Conservation (phyloP, 2,113 vertebrate species). For the Pogona vitticeps region DNA sequence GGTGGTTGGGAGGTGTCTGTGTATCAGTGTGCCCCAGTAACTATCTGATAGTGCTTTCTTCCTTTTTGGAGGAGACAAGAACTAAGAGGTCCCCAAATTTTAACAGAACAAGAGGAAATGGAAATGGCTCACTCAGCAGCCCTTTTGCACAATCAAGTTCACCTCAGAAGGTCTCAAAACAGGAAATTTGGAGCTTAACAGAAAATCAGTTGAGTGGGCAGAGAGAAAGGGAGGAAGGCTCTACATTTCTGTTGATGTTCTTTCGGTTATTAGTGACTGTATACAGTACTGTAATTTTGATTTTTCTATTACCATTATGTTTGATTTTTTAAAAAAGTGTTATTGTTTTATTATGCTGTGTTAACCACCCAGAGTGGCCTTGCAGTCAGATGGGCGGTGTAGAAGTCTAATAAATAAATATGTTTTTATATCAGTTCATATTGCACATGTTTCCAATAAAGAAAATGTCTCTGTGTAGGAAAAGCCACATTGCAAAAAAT, state of each 20-base stretch:
- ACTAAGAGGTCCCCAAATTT: not conserved
- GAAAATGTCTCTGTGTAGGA: not conserved
- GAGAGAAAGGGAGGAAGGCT: not conserved
- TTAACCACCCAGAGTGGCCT: too few relatives aligned
- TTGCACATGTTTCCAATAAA: not conserved
- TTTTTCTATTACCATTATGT: too few relatives aligned
- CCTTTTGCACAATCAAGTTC: conserved; percentile 1
- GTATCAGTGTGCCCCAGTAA: not conserved
- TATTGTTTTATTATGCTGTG: too few relatives aligned
- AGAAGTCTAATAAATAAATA: too few relatives aligned
- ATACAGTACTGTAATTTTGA: too few relatives aligned
- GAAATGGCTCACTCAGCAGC: conserved; percentile 8
- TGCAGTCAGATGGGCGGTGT: too few relatives aligned
- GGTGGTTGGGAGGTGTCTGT: not conserved
- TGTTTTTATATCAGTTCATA: not conserved
- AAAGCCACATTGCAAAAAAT: not conserved
- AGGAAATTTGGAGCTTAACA: conserved; percentile 5
- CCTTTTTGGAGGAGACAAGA: not conserved
- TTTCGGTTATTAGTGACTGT: too few relatives aligned
- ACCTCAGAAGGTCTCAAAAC: conserved; percentile 15
- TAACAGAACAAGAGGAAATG: conserved; percentile 8
- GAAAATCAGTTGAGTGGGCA: not conserved
- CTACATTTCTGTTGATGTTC: too few relatives aligned
- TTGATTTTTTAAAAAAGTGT: too few relatives aligned
- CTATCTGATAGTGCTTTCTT: not conserved